phyloP scores from a whole-genome alignment of 2,888 invertebrate genomes.

The Tipula lateralis region DNA sequence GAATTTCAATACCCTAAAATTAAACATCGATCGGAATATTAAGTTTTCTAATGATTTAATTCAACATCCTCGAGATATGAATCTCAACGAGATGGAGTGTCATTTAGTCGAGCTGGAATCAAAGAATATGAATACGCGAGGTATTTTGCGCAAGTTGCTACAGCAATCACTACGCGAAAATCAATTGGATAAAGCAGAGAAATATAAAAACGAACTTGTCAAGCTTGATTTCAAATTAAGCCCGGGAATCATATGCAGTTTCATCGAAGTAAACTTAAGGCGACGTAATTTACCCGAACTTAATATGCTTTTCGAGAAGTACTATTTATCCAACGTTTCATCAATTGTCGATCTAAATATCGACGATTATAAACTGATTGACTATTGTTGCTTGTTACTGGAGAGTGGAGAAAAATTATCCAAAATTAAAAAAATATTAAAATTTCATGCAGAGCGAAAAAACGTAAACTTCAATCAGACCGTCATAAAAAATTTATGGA shows the following conservation, averaged over 20 bases:
- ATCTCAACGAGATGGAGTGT: slow-evolving; percentile 55
- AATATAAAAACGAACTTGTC: slow-evolving; percentile 54
- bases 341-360: slow-evolving; percentile 44
- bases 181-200: slow-evolving; percentile 53
- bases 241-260: slow-evolving; percentile 61
- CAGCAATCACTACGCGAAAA: slow-evolving; percentile 56
- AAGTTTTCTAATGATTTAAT: neutral
- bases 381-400: slow-evolving; percentile 58
- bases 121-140: slow-evolving; percentile 62
- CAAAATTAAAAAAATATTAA: slow-evolving; percentile 48
- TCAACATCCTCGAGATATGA: slow-evolving; percentile 59
- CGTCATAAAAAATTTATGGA: slow-evolving; percentile 58
- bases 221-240: slow-evolving; percentile 54
- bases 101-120: slow-evolving; percentile 62
- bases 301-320: slow-evolving; percentile 50
- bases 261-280: slow-evolving; percentile 59
- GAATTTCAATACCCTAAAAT: neutral
- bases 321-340: slow-evolving; percentile 53
- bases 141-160: slow-evolving; percentile 59
- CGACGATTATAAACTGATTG: slow-evolving; percentile 60
- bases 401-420: slow-evolving; percentile 43
- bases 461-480: slow-evolving; percentile 50
- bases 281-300: slow-evolving; percentile 55
- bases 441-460: slow-evolving; percentile 51
- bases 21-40: neutral